Evolutionary conservation across 2,888 invertebrate species (phyloP).

Genomic region (Galerucella calmariensis): DNA sequence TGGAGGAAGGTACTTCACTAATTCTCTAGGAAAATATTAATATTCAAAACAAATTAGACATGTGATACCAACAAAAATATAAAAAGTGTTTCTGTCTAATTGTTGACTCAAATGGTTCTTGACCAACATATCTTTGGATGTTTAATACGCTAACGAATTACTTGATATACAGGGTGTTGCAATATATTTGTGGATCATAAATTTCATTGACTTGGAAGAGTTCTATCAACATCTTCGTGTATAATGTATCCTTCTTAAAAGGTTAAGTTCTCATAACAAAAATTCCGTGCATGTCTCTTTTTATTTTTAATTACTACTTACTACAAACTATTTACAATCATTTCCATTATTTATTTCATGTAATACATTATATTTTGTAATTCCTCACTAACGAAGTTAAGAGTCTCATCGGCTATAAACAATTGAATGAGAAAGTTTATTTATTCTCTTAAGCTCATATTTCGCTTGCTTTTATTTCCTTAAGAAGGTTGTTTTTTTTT

Average conservation of each 20-base stretch:
- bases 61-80: too few relatives aligned
- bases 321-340: conserved; percentile 3
- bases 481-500: conserved; percentile 3
- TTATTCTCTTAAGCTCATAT: conserved; percentile 5
- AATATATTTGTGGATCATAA: neutral
- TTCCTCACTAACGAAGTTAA: conserved; percentile 9
- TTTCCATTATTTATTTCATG: conserved; percentile 10
- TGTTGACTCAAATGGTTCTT: too few relatives aligned
- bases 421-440: conserved; percentile 11
- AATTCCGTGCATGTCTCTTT: conserved; percentile 4
- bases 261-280: conserved; percentile 11
- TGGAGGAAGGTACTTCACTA: too few relatives aligned
- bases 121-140: too few relatives aligned
- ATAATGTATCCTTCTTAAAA: neutral
- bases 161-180: too few relatives aligned
- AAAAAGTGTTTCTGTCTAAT: too few relatives aligned
- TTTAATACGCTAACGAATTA: too few relatives aligned
- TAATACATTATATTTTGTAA: neutral
- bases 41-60: too few relatives aligned
- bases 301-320: neutral
- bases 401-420: neutral
- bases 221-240: neutral
- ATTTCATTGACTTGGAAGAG: neutral
- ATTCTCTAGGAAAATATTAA: too few relatives aligned
- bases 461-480: neutral